Base-by-base conservation (phyloP, 2,888 invertebrate genomes). In the Cataglyphis rosenhaueri region DNA sequence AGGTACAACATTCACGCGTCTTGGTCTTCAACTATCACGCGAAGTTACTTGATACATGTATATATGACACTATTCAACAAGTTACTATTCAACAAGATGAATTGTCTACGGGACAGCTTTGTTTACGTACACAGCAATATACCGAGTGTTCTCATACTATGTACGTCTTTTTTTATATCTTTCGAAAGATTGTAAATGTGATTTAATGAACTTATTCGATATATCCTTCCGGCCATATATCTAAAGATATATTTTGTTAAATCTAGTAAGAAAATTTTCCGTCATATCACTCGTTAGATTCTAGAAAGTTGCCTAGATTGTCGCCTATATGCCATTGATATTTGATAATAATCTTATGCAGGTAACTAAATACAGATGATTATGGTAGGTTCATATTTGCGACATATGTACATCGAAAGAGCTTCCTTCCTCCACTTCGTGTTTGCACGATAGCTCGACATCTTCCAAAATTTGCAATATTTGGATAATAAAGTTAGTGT, bases 291-390 rank as follows among this genome's bases (percentile, higher is more conserved):
- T 35, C 10, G 9, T 71, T 35, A 59, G 21, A 44, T 83, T 65
- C 25, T 59, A 29, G 12, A 61, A 55, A 79, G n/a, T n/a, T n/a
- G n/a, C n/a, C n/a, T n/a, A n/a, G 38, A 65, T 75, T 61, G 48
- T 68, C 38, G 18, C 29, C 12, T 38, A 74, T 66, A 32, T 70
- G 59, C 78, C 85, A 87, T 87, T 84, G 75, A 61, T 84, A 84
- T 87, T 87, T 83, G 74, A 85, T 73, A 82, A 57, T 84, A 81
- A 84, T 83, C 57, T 52, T 25, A 25, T 25, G 25, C 25, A 25
- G 25, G 0, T 1, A 25, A 25, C 52, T 18, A 52, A 70, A 44
- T 66, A 83, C 61, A 68, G 78, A 62, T 75, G 76, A 86, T 86
- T 84, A 68, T 81, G 15, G 71, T 81, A 44, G 52, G 78, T 48